Evolutionary conservation across 2,888 invertebrate species (phyloP).

Genomic region (Bhutanitis thaidina): DNA sequence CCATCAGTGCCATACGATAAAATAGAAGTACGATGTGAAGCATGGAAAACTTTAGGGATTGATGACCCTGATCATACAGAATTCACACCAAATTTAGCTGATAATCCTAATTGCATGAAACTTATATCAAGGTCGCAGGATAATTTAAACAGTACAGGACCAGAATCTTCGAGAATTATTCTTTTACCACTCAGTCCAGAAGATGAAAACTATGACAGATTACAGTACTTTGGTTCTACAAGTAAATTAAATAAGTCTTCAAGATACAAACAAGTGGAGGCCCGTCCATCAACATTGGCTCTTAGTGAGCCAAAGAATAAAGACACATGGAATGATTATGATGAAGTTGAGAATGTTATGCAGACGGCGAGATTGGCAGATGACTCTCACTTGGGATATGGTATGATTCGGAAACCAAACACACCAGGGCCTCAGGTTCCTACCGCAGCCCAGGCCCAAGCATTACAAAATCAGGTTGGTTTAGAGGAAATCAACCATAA

Average conservation of each 20-base stretch:
- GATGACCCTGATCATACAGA: conserved; percentile 87
- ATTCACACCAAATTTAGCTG: conserved; percentile 67
- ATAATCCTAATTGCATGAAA: conserved; percentile 70
- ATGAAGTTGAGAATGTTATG: conserved; percentile 85
- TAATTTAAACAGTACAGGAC: conserved; percentile 64
- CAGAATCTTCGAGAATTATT: conserved; percentile 77
- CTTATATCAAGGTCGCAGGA: conserved; percentile 75
- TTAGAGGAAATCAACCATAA: conserved; percentile 82
- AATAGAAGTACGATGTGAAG: conserved; percentile 87
- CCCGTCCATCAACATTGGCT: conserved; percentile 77
- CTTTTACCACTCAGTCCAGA: conserved; percentile 74
- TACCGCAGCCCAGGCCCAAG: conserved; percentile 70
- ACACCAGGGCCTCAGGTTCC: conserved; percentile 77
- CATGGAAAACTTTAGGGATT: conserved; percentile 90
- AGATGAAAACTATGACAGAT: conserved; percentile 86
- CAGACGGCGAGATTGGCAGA: conserved; percentile 87
- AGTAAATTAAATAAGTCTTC: conserved; percentile 83
- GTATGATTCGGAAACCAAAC: conserved; percentile 85
- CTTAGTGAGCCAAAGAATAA: conserved; percentile 63
- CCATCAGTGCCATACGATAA: conserved; percentile 83
- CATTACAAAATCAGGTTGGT: conserved; percentile 64
- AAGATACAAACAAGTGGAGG: conserved; percentile 84
- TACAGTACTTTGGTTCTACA: conserved; percentile 90
- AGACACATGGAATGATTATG: conserved; percentile 86
- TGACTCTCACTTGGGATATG: conserved; percentile 90